Conservation (phyloP, 1,140 invertebrate genomes). For the Wiebesia pumilae region DNA sequence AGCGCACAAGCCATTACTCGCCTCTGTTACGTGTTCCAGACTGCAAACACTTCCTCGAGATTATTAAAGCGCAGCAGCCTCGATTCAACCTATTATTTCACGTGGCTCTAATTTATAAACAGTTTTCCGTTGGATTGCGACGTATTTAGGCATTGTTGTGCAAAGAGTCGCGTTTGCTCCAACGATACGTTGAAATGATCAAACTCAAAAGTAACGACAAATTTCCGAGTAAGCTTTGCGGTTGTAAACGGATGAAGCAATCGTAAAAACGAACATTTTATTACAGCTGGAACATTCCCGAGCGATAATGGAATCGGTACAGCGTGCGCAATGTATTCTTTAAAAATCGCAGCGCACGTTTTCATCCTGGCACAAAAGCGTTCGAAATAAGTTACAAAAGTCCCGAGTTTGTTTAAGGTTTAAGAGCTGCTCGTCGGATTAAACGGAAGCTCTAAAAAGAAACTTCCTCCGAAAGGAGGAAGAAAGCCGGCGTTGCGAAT, state of each 20-base stretch:
- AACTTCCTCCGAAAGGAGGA: background rate
- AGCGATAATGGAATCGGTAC: no score
- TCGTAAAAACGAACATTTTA: background rate
- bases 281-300: background rate
- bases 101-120: no score
- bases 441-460: background rate
- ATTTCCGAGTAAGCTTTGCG: no score
- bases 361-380: background rate
- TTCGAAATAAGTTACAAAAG: background rate
- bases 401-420: background rate
- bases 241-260: no score
- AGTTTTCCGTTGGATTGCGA: no score
- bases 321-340: background rate
- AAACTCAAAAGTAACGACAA: no score
- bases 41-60: no score
- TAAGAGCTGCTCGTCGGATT: background rate
- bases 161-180: background rate
- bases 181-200: background rate
- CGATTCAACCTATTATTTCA: no score
- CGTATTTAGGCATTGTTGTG: background rate
- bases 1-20: no score
- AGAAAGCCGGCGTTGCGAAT: background rate
- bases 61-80: no score
- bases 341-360: background rate
- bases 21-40: no score